phyloP scores from a whole-genome alignment of 2,113 vertebrate species.

The Ariopsis seemanni region DNA sequence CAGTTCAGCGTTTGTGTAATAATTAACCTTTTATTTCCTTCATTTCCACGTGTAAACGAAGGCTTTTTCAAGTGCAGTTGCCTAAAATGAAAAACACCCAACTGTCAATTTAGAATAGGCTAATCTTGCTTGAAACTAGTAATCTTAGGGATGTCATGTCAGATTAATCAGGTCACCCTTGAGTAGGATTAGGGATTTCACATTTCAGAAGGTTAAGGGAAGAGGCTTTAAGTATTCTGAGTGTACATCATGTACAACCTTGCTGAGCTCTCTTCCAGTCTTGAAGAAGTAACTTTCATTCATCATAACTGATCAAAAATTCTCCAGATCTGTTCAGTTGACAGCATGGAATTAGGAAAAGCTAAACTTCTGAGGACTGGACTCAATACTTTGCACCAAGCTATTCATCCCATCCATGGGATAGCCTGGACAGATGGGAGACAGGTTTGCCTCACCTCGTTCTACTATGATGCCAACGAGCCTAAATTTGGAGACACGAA shows the following conservation, averaged over 20 bases:
- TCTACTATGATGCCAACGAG: slow-evolving; percentile 75
- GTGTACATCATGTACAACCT: slow-evolving; percentile 48
- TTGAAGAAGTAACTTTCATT: neutral
- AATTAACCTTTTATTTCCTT: neutral
- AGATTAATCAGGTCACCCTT: slow-evolving; percentile 71
- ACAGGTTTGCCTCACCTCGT: slow-evolving; percentile 84
- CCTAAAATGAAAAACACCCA: neutral
- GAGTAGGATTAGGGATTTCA: slow-evolving; percentile 73
- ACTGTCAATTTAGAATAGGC: neutral
- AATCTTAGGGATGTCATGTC: slow-evolving; percentile 59
- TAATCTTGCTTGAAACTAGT: neutral
- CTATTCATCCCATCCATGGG: slow-evolving; percentile 87
- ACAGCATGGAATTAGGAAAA: slow-evolving; percentile 88
- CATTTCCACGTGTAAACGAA: neutral
- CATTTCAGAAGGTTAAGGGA: slow-evolving; percentile 63
- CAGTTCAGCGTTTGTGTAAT: neutral
- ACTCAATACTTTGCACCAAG: slow-evolving; percentile 87
- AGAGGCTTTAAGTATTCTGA: slow-evolving; percentile 71
- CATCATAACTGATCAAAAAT: neutral
- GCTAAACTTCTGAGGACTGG: slow-evolving; percentile 87
- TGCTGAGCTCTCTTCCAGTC: slow-evolving; percentile 1
- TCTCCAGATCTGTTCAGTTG: slow-evolving; percentile 13
- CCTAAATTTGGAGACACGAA: slow-evolving; percentile 84
- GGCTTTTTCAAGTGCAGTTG: neutral
- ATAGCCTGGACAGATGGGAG: slow-evolving; percentile 95